Base-by-base conservation (phyloP, 2,888 invertebrate genomes). In the Atethmia centrago region DNA sequence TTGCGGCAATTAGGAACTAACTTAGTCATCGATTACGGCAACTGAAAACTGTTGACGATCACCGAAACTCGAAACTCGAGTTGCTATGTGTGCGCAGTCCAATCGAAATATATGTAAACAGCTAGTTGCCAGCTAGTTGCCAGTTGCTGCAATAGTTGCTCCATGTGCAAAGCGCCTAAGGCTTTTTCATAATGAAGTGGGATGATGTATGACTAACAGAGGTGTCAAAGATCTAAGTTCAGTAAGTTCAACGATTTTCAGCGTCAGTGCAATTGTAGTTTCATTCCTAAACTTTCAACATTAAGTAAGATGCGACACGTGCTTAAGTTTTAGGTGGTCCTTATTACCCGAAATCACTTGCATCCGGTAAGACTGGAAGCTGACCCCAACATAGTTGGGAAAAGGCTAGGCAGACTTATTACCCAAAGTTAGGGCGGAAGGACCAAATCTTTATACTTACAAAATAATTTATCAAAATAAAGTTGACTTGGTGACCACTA, bases 181-280 rank as follows among this genome's bases (percentile, higher is more conserved):
- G 9, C 28, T 71, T 25, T 74, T 74, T 76, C 4, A 45, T 40
- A 53, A 45, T 53, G 3, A 36, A 56, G 19, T 56, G 14, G 19
- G 10, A 28, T n/a, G 64, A 56, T 25, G 25, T 12, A n/a, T 36
- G 36, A 21, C 9, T 72, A 14, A 63, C n/a, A 40, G n/a, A 40
- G 3, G 5, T 47, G 12, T 47, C n/a, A 21, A 36, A 51, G 28
- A 49, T 42, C 2, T 16, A 9, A 16, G n/a, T 45, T 31, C 14
- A 36, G 3, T 16, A 5, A n/a, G n/a, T 25, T 36, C 9, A 36
- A 25, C 2, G 8, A 10, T 21, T 66, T 45, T 65, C n/a, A 21
- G 14, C 25, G 36, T 36, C 36, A 21, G 14, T 59, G 16, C 36
- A 36, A 16, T 45, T 45, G n/a, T 4, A 16, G 7, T 49, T 25